Conservation (phyloP, 1,140 invertebrate species). For the Matsumurasca onukii region DNA sequence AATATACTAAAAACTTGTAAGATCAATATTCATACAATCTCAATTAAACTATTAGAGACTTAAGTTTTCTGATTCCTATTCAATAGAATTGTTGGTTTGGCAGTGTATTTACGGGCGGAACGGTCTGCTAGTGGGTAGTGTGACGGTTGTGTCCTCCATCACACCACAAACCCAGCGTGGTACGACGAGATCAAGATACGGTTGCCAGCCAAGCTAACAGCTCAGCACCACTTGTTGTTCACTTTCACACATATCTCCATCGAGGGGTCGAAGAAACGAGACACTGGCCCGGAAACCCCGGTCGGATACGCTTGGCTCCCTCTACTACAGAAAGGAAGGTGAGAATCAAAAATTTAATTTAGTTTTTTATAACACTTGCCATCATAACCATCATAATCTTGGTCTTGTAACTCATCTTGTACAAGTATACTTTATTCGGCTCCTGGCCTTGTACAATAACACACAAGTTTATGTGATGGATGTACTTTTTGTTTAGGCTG, state of each 20-base stretch:
- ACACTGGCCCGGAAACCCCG: conserved; percentile 75
- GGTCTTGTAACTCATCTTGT: too few species aligned
- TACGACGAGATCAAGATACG: conserved; percentile 88
- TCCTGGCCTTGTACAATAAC: too few species aligned
- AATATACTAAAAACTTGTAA: too few species aligned
- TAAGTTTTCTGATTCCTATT: too few species aligned
- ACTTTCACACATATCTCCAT: conserved; percentile 89
- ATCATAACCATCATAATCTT: too few species aligned
- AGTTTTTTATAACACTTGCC: too few species aligned
- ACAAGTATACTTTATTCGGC: too few species aligned
- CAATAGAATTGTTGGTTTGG: too few species aligned
- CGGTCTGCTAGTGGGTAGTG: conserved; percentile 59
- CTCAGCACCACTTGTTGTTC: conserved; percentile 82
- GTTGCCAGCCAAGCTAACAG: conserved; percentile 73
- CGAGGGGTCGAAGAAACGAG: conserved; percentile 79
- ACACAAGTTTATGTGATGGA: too few species aligned
- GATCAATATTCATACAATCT: too few species aligned
- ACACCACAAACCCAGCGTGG: conserved; percentile 79
- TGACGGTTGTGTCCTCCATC: conserved; percentile 76
- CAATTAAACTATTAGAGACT: too few species aligned
- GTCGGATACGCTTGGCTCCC: conserved; percentile 92
- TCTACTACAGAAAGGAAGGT: conserved; percentile 77
- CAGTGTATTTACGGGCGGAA: conserved; percentile 76
- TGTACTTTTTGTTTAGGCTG: conserved; percentile 52
- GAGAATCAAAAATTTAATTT: too few species aligned